Conservation (phyloP, 2,797 vertebrate species). For the Gymnothorax javanicus region DNA sequence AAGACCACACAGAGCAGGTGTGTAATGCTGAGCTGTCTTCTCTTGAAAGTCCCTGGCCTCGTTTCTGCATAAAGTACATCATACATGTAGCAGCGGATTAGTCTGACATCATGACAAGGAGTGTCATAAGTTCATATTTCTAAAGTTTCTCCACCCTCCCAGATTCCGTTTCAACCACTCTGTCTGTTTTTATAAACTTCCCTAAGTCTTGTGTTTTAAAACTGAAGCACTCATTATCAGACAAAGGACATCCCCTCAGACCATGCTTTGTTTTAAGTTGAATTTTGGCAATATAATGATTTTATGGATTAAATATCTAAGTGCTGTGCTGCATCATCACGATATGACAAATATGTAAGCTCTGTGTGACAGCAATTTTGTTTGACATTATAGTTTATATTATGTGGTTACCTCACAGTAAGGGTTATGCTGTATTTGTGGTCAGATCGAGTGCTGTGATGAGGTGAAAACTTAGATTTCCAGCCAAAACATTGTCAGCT, state of each 20-base stretch:
- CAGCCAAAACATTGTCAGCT: neutral
- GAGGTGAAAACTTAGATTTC: neutral
- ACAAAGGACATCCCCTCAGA: neutral
- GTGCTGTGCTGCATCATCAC: neutral
- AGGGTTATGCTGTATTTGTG: neutral
- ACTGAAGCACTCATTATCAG: neutral
- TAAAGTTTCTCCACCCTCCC: neutral
- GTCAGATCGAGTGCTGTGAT: neutral
- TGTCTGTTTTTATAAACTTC: neutral
- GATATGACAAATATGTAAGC: neutral
- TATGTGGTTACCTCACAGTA: neutral
- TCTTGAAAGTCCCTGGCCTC: neutral
- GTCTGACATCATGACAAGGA: neutral
- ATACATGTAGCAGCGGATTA: neutral
- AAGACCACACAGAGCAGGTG: neutral
- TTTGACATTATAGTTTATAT: neutral
- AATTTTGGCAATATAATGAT: neutral
- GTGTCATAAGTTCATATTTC: neutral
- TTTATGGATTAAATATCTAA: neutral
- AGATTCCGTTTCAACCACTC: neutral
- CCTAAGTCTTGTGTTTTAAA: neutral
- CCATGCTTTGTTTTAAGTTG: neutral
- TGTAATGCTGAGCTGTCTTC: neutral
- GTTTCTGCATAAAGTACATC: neutral
- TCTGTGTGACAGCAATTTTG: neutral